phyloP scores from a whole-genome alignment of 2,888 invertebrate species.

The Trissoscelio sp. region DNA sequence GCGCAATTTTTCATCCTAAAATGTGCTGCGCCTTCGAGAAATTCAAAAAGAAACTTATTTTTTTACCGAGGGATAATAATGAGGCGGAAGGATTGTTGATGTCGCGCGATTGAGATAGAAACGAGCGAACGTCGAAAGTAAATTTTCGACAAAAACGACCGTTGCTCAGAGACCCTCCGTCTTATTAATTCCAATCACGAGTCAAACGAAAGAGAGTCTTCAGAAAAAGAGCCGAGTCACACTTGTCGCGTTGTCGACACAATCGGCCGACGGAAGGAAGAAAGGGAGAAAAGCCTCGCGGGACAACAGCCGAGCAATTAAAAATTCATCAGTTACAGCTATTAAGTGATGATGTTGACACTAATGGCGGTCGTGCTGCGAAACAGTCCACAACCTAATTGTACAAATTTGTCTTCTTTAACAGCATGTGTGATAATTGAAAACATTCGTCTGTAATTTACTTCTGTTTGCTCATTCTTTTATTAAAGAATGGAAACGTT shows the following conservation, averaged over 20 bases:
- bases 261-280: constrained; percentile 34
- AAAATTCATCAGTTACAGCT: constrained; percentile 60
- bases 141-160: constrained; percentile 38
- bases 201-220: constrained; percentile 57
- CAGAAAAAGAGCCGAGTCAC: constrained; percentile 67
- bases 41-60: no score
- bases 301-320: constrained; percentile 58
- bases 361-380: constrained; percentile 39
- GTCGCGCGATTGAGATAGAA: constrained; percentile 16
- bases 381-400: constrained; percentile 45
- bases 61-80: no score
- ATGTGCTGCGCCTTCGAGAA: not conserved
- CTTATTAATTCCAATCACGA: constrained; percentile 67
- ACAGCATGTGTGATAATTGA: constrained; percentile 40
- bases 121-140: constrained; percentile 4
- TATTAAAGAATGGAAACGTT: no score
- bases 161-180: constrained; percentile 28
- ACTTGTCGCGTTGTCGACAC: constrained; percentile 59
- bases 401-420: constrained; percentile 53
- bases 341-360: constrained; percentile 59
- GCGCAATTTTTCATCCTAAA: constrained; percentile 22
- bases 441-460: constrained; percentile 33
- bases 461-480: constrained; percentile 14
- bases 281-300: constrained; percentile 53
- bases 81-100: not conserved